Evolutionary conservation across 2,888 invertebrate species (phyloP).

Genomic region (Erpobdella octoculata): DNA sequence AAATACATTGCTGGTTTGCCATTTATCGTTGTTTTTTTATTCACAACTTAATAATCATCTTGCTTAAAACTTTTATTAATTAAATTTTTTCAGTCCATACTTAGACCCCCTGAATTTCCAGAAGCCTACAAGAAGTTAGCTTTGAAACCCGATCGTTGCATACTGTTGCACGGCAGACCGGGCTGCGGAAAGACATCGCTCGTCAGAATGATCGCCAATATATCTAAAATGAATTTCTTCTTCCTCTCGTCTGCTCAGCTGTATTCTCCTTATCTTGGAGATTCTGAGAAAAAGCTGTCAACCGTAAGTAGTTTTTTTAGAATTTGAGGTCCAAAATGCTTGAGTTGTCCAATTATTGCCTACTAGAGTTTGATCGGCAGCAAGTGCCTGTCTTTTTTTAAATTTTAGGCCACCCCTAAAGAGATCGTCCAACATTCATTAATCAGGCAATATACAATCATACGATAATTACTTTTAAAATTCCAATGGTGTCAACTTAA

Average conservation of each 20-base stretch:
- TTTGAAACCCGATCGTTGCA: not conserved
- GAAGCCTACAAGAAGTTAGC: not conserved
- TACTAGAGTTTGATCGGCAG: too few species aligned
- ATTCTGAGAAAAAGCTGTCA: slow-evolving; percentile 59
- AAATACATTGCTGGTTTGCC: too few species aligned
- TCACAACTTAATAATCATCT: slow-evolving; percentile 8
- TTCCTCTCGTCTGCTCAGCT: slow-evolving; percentile 10
- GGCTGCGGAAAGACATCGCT: slow-evolving; percentile 75
- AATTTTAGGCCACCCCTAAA: too few species aligned
- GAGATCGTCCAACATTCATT: not conserved
- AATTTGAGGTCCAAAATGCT: not conserved
- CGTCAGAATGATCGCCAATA: slow-evolving; percentile 89
- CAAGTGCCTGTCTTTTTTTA: too few species aligned
- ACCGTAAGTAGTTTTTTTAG: slow-evolving; percentile 46
- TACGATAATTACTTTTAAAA: not conserved
- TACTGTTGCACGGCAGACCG: slow-evolving; percentile 11
- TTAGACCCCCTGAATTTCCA: too few species aligned
- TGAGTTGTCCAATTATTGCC: not conserved
- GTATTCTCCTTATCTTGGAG: slow-evolving; percentile 61
- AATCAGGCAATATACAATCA: not conserved
- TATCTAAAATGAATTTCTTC: slow-evolving; percentile 87
- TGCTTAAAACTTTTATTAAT: slow-evolving; percentile 13
- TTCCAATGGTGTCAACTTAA: too few species aligned
- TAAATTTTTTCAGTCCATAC: too few species aligned
- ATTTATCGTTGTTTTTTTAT: too few species aligned